These are phyloP conservation scores for Geophilus truncorum DNA, from an alignment of 2,888 invertebrate genomes.

Conservation along the genomic window DNA sequence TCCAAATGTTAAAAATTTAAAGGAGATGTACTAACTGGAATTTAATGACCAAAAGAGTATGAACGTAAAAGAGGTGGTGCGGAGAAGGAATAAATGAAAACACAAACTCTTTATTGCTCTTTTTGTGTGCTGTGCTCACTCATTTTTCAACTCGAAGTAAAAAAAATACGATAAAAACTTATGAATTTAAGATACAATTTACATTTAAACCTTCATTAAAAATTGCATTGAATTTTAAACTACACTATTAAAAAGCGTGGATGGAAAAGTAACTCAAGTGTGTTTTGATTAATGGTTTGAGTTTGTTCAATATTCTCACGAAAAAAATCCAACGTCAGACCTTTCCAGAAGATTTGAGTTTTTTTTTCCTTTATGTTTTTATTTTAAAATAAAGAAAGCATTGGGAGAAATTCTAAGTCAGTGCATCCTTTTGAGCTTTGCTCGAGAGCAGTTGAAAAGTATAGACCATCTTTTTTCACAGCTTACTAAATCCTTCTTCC, in stretches of 20 bases:
- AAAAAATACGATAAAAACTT: background rate
- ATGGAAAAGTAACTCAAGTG: background rate
- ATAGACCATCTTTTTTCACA: background rate
- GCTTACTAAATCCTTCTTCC: background rate
- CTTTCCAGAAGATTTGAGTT: background rate
- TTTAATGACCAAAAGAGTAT: background rate
- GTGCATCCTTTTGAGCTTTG: background rate
- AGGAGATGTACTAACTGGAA: background rate
- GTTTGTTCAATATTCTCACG: background rate
- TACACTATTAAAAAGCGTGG: background rate
- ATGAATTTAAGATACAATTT: background rate
- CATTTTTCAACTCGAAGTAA: slow-evolving; percentile 1
- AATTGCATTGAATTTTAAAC: background rate
- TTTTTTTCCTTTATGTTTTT: background rate
- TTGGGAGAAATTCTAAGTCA: background rate
- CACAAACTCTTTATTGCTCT: slow-evolving; percentile 1
- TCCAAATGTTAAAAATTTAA: background rate
- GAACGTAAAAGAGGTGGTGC: background rate
- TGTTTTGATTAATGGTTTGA: background rate
- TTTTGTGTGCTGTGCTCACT: background rate
- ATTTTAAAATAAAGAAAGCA: too few relatives aligned
- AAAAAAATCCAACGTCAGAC: background rate
- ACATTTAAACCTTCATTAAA: background rate
- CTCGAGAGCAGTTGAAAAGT: background rate
- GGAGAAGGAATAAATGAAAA: background rate